Conservation (phyloP, 2,888 invertebrate genomes). For the Meghimatium bilineatum region DNA sequence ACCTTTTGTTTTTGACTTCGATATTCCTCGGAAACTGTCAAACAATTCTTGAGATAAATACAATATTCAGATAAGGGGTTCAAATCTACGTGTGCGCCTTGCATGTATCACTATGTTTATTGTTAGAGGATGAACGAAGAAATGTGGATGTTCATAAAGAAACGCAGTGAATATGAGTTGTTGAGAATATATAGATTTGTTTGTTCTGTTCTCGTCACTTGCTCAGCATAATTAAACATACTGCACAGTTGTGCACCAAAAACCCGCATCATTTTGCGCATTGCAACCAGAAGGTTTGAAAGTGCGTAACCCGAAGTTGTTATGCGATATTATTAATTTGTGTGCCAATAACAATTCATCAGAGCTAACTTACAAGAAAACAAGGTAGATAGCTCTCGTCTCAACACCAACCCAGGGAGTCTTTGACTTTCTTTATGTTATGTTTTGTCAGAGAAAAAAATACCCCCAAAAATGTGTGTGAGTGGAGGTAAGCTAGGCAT, state of each 20-base stretch:
- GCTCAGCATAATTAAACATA: slow-evolving; percentile 22
- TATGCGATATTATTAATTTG: slow-evolving; percentile 38
- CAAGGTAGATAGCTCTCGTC: slow-evolving; percentile 14
- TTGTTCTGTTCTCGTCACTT: slow-evolving; percentile 2
- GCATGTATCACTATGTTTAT: neutral
- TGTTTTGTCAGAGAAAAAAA: neutral
- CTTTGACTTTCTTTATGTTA: slow-evolving; percentile 25
- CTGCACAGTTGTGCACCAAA: slow-evolving; percentile 23
- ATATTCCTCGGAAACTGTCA: too few relatives aligned
- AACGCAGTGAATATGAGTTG: slow-evolving; percentile 22
- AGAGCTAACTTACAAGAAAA: slow-evolving; percentile 21
- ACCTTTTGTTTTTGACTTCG: too few relatives aligned
- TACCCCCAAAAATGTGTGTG: neutral
- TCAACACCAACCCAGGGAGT: slow-evolving; percentile 1
- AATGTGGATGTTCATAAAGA: slow-evolving; percentile 1
- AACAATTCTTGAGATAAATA: too few relatives aligned
- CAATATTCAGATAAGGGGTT: neutral
- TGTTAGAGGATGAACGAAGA: neutral
- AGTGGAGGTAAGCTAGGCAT: slow-evolving; percentile 2
- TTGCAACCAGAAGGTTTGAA: slow-evolving; percentile 17
- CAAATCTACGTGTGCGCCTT: neutral
- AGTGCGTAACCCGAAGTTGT: slow-evolving; percentile 39
- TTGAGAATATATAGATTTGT: neutral
- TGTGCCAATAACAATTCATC: slow-evolving; percentile 34
- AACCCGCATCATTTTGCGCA: neutral